Evolutionary conservation across 2,888 invertebrate genomes (phyloP).

Genomic region (Stenoptilia bipunctidactyla): DNA sequence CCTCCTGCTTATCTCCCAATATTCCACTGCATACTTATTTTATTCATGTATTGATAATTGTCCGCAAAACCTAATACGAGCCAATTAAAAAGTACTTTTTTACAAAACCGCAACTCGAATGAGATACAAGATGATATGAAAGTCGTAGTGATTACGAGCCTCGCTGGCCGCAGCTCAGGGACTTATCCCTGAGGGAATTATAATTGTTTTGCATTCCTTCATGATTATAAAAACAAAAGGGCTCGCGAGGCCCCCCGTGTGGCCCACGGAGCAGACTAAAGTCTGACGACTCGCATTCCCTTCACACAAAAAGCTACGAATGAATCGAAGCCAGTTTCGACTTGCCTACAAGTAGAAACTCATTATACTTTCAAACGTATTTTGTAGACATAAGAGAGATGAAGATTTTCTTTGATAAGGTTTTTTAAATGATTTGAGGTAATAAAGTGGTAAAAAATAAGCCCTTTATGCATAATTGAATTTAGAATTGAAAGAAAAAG

Average conservation of each 20-base stretch:
- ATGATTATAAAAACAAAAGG: conserved; percentile 67
- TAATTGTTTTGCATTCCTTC: conserved; percentile 71
- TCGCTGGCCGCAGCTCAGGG: conserved; percentile 49
- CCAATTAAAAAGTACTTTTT: conserved; percentile 46
- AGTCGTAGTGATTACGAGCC: conserved; percentile 46
- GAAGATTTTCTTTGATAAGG: not conserved
- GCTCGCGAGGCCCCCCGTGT: conserved; percentile 52
- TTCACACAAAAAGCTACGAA: conserved; percentile 58
- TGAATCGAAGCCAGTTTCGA: conserved; percentile 45
- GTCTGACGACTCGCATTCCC: conserved; percentile 66
- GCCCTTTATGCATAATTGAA: no score
- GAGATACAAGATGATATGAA: conserved; percentile 41
- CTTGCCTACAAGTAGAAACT: conserved; percentile 13
- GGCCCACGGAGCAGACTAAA: conserved; percentile 58
- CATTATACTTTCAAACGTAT: not conserved
- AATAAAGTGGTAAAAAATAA: not conserved
- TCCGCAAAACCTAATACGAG: conserved; percentile 24
- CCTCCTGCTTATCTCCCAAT: conserved; percentile 20
- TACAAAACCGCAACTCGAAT: conserved; percentile 49
- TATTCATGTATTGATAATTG: not conserved
- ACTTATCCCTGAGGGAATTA: conserved; percentile 63
- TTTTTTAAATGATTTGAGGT: not conserved
- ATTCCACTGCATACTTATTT: conserved; percentile 2
- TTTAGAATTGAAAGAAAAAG: no score
- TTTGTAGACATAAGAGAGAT: not conserved